A percentile compares a stretch with the other conserved stretches of the same genome.
Evolutionary conservation across 2,888 invertebrate genomes (phyloP).

Genomic region (Ferrisia virgata): DNA sequence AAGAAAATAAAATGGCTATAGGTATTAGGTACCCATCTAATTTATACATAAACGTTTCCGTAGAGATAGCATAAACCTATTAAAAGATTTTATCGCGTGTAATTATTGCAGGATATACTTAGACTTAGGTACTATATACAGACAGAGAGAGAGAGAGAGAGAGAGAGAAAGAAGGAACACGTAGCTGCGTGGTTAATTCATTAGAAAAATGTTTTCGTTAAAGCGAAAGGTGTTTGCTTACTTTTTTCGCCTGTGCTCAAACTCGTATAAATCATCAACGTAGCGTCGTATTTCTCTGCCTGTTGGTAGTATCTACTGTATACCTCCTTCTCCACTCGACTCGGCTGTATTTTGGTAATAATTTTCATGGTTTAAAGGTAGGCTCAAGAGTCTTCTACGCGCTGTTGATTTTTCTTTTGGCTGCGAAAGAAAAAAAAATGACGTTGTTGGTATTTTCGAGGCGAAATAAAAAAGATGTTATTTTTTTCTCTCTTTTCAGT

Average conservation of each 20-base stretch:
- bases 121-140: too few relatives aligned
- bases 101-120: background rate
- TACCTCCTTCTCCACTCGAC: too few relatives aligned
- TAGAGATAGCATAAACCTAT: background rate
- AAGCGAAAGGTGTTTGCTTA: background rate
- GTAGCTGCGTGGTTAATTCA: background rate
- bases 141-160: too few relatives aligned
- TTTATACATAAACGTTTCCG: background rate
- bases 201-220: background rate
- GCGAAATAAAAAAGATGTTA: background rate
- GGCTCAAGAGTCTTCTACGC: background rate
- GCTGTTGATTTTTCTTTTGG: background rate
- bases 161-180: background rate
- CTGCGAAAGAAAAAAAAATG: background rate
- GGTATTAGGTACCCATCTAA: background rate
- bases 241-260: too few relatives aligned
- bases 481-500: background rate
- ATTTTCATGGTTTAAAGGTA: background rate
- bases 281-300: too few relatives aligned
- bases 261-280: too few relatives aligned
- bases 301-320: too few relatives aligned
- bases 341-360: background rate
- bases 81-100: background rate
- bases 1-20: too few relatives aligned
- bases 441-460: background rate